phyloP scores from a whole-genome alignment of 2,888 invertebrate genomes.

The Atrina japonica region DNA sequence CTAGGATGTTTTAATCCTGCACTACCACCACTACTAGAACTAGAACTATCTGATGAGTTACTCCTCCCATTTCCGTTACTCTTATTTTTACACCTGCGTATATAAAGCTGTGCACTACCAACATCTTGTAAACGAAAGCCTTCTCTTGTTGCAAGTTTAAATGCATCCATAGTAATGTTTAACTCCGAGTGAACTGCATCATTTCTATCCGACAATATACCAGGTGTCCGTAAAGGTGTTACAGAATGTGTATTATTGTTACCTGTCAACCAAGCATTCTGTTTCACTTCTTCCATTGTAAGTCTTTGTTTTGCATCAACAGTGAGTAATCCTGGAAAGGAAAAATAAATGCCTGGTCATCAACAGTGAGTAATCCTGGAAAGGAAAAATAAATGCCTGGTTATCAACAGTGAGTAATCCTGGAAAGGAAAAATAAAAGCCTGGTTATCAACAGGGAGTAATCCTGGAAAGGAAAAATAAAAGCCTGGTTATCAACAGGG shows the following conservation, averaged over 20 bases:
- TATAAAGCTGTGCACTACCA: slow-evolving; percentile 86
- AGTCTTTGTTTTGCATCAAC: slow-evolving; percentile 89
- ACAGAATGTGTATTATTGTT: slow-evolving; percentile 80
- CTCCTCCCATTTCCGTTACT: slow-evolving; percentile 71
- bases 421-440: slow-evolving; percentile 63
- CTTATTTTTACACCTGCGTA: slow-evolving; percentile 83
- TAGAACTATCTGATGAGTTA: slow-evolving; percentile 74
- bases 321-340: slow-evolving; percentile 85
- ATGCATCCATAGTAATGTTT: slow-evolving; percentile 86
- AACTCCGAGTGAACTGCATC: slow-evolving; percentile 83
- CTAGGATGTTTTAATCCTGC: background rate
- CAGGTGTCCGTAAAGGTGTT: slow-evolving; percentile 85
- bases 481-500: slow-evolving; percentile 88
- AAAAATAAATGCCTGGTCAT: slow-evolving; percentile 82
- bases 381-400: slow-evolving; percentile 33
- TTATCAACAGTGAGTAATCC: slow-evolving; percentile 91
- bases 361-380: slow-evolving; percentile 88
- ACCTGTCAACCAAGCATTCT: slow-evolving; percentile 86
- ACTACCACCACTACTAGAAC: slow-evolving; percentile 51
- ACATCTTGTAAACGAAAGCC: slow-evolving; percentile 89
- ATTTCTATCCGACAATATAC: slow-evolving; percentile 82
- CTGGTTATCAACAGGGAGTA: slow-evolving; percentile 91
- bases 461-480: slow-evolving; percentile 81
- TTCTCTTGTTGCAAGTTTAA: slow-evolving; percentile 86
- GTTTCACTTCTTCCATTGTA: slow-evolving; percentile 85